These are phyloP conservation scores for Drosophila parvula DNA, from an alignment of 1,140 invertebrate species.

Conservation along the genomic window DNA sequence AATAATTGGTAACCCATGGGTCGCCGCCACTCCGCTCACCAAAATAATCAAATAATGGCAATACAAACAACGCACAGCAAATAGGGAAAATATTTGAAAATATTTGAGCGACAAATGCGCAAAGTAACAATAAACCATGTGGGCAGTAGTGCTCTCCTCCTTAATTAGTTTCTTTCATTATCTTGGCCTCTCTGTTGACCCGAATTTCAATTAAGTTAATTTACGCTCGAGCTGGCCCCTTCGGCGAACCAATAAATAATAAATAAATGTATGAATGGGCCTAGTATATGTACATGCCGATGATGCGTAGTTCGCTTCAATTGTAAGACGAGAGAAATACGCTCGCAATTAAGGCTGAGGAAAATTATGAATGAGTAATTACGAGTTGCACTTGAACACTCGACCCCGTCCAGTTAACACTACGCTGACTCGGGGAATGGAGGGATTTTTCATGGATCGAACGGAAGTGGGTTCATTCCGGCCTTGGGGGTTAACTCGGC, in stretches of 20 bases:
- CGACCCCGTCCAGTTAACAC: constrained; percentile 45
- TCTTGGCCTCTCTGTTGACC: constrained; percentile 84
- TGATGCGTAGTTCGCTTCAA: constrained; percentile 49
- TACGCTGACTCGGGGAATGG: not conserved
- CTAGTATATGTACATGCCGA: constrained; percentile 1
- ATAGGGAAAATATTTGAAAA: constrained; percentile 78
- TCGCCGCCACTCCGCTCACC: constrained; percentile 15
- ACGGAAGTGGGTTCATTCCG: constrained; percentile 74
- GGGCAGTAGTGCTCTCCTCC: constrained; percentile 36
- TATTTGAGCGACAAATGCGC: constrained; percentile 61
- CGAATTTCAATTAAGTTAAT: constrained; percentile 84
- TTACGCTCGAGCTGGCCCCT: constrained; percentile 57
- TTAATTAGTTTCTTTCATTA: constrained; percentile 84
- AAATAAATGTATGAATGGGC: constrained; percentile 64
- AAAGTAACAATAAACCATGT: constrained; percentile 33
- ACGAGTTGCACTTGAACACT: constrained; percentile 61
- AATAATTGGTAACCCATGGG: constrained; percentile 72
- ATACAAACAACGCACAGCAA: constrained; percentile 39
- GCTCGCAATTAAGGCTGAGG: constrained; percentile 63
- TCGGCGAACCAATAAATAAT: constrained; percentile 33
- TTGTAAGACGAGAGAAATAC: constrained; percentile 31
- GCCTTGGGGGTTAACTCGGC: constrained; percentile 45
- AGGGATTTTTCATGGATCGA: constrained; percentile 10
- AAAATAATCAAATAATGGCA: constrained; percentile 74
- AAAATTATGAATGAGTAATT: constrained; percentile 81